Conservation (phyloP, 2,113 vertebrate species). For the Chinchilla lanigera region DNA sequence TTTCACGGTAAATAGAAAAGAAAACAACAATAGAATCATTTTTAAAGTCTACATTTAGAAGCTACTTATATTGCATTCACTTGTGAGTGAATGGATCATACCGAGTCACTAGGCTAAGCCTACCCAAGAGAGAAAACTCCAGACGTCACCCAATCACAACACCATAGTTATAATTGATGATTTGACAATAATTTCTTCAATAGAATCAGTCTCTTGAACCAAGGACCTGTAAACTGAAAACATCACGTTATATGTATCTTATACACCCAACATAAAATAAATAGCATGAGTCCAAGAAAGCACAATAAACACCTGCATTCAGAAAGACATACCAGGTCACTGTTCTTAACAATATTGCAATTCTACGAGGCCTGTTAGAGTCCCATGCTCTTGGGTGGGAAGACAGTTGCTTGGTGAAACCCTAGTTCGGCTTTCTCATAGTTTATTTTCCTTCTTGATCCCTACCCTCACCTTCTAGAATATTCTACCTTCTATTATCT, state of each 20-base stretch:
- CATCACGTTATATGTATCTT: neutral
- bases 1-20: neutral
- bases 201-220: neutral
- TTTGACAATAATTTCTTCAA: neutral
- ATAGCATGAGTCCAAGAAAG: neutral
- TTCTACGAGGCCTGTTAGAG: accelerated
- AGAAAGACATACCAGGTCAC: neutral
- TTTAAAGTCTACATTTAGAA: neutral
- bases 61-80: neutral
- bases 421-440: neutral
- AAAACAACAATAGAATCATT: neutral
- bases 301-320: neutral
- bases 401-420: neutral
- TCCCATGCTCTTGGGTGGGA: neutral
- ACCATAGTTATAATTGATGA: neutral
- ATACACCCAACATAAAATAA: neutral
- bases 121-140: neutral
- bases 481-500: neutral
- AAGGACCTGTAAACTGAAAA: neutral
- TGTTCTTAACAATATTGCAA: neutral
- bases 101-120: neutral
- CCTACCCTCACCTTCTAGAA: neutral
- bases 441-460: neutral
- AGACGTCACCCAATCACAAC: neutral
- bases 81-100: neutral